A percentile compares a stretch with the other conserved stretches of the same genome.
phyloP scores from a whole-genome alignment of 35 echinoderm and acorn worm species.

The Lytechinus variegatus region DNA sequence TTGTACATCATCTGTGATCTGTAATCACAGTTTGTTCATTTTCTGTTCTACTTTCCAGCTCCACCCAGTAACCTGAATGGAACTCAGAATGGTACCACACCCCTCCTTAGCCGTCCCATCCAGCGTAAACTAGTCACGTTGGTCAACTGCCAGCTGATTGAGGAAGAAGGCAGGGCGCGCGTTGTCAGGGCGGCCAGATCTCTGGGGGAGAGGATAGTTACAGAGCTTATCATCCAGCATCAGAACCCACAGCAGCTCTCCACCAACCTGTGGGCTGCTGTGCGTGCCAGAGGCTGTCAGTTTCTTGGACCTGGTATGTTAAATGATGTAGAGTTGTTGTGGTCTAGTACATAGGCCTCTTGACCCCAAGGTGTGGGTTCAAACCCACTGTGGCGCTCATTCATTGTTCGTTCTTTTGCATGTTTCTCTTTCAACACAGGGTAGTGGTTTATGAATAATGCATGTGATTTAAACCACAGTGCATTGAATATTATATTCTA shows the following conservation, averaged over 20 bases:
- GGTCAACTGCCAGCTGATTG: slow-evolving; percentile 91
- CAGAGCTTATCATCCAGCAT: slow-evolving; percentile 95
- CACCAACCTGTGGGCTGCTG: slow-evolving; percentile 95
- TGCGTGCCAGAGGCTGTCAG: slow-evolving; percentile 91
- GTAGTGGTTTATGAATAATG: too few relatives aligned
- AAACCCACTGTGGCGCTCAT: too few relatives aligned
- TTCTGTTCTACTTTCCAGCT: too few relatives aligned
- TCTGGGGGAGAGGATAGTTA: slow-evolving; percentile 89
- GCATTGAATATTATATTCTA: too few relatives aligned
- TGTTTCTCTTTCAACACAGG: too few relatives aligned
- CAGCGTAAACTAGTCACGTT: slow-evolving; percentile 93
- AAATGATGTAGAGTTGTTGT: too few relatives aligned
- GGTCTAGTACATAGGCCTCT: too few relatives aligned
- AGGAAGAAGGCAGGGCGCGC: slow-evolving; percentile 89
- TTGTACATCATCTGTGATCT: too few relatives aligned
- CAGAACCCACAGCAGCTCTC: slow-evolving; percentile 94
- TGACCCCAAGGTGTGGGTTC: too few relatives aligned
- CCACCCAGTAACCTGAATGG: slow-evolving; percentile 25
- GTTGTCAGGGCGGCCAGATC: slow-evolving; percentile 91
- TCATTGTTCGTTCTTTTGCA: too few relatives aligned
- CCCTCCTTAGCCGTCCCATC: slow-evolving; percentile 79
- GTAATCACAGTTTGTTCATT: too few relatives aligned
- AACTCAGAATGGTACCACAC: neutral
- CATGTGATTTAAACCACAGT: too few relatives aligned
- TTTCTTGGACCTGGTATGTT: slow-evolving; percentile 95